Percentiles rank a stretch among this genome's conserved stretches.
phyloP scores from a whole-genome alignment of 2,888 invertebrate species.

The Corythucha ciliata region DNA sequence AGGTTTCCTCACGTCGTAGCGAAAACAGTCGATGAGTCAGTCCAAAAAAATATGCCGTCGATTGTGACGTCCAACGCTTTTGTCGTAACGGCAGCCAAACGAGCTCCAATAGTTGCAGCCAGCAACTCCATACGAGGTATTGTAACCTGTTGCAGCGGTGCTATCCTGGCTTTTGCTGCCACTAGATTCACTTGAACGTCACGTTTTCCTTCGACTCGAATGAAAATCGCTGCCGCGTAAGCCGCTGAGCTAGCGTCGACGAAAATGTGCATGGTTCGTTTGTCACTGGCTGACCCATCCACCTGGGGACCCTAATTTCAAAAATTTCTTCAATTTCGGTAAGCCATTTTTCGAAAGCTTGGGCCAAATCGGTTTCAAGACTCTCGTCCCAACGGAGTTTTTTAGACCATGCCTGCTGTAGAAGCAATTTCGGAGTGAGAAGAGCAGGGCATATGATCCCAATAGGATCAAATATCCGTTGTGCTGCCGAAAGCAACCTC shows the following conservation, averaged over 20 bases:
- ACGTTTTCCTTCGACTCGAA: constrained; percentile 6
- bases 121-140: constrained; percentile 15
- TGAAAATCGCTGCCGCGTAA: constrained; percentile 21
- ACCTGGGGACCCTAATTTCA: background rate
- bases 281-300: too few species aligned
- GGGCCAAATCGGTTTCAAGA: background rate
- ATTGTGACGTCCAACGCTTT: background rate
- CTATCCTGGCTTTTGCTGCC: constrained; percentile 4
- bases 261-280: constrained; percentile 16
- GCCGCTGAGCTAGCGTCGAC: constrained; percentile 18
- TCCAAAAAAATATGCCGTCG: constrained; percentile 12
- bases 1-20: constrained; percentile 19
- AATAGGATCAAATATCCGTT: constrained; percentile 16
- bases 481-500: constrained; percentile 11
- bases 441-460: constrained; percentile 10
- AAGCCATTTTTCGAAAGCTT: constrained; percentile 2
- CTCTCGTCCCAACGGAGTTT: constrained; percentile 15
- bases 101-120: constrained; percentile 12
- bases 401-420: constrained; percentile 19
- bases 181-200: background rate
- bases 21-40: constrained; percentile 19
- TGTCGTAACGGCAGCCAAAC: too few species aligned
- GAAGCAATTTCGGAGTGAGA: constrained; percentile 11
- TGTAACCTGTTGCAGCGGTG: background rate
- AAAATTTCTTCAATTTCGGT: background rate